Evolutionary conservation across 2,113 vertebrate genomes (phyloP).

Genomic region (Peromyscus leucopus): DNA sequence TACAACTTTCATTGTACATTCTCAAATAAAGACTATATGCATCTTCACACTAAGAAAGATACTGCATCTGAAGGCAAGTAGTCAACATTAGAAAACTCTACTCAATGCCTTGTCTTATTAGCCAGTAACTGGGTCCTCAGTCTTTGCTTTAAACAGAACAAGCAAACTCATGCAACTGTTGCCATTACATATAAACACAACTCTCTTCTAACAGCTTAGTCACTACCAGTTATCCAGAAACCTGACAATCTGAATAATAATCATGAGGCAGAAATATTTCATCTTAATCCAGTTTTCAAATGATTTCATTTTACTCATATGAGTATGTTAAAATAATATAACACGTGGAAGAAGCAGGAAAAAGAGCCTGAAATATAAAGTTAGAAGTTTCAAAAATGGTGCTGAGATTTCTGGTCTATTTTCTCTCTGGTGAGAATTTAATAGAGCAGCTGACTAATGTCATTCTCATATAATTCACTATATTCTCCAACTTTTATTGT

Average conservation of each 20-base stretch:
- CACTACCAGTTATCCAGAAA: background rate
- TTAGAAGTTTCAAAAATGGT: background rate
- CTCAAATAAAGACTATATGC: background rate
- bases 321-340: background rate
- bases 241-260: background rate
- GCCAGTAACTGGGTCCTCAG: background rate
- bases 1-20: constrained; percentile 5
- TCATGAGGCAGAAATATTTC: background rate
- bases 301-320: background rate
- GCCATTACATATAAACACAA: background rate
- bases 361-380: background rate
- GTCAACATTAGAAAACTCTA: background rate
- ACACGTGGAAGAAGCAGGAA: background rate
- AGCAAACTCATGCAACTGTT: background rate
- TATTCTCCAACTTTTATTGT: background rate
- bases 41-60: constrained; percentile 8
- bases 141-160: background rate
- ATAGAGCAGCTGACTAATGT: background rate
- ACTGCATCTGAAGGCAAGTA: background rate
- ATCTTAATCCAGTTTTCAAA: background rate
- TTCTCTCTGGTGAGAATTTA: background rate
- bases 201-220: background rate
- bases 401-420: background rate
- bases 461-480: background rate
- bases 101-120: background rate